Percentiles rank a stretch among this genome's conserved stretches.
Conservation (phyloP, 2,888 invertebrate species). For the Therioaphis trifolii region DNA sequence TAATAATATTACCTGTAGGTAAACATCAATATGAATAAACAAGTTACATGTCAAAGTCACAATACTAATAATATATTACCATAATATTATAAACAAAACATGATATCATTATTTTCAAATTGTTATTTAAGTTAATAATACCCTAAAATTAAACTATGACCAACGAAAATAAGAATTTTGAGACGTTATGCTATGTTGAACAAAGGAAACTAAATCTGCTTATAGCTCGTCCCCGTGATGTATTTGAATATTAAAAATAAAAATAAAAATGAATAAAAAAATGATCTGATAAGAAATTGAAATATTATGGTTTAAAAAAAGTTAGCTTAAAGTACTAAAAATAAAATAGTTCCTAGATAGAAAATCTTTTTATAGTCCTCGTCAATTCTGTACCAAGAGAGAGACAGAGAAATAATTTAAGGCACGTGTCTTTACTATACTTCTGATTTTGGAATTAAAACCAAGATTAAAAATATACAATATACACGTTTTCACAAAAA, state of each 20-base stretch:
- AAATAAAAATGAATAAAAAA: neutral
- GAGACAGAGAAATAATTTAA: no score
- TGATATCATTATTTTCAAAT: neutral
- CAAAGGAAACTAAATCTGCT: neutral
- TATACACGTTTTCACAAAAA: no score
- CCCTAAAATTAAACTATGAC: slow-evolving; percentile 1
- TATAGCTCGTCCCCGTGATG: neutral
- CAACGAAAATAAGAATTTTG: neutral
- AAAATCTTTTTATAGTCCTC: no score
- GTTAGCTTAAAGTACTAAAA: neutral
- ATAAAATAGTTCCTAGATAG: no score
- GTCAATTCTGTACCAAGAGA: no score
- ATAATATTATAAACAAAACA: neutral
- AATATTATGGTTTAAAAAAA: no score
- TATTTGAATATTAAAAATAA: neutral
- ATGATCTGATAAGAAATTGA: neutral
- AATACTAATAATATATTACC: neutral
- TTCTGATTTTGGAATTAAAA: no score
- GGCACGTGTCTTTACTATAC: no score
- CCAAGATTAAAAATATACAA: no score
- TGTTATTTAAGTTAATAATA: neutral
- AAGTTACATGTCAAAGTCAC: no score
- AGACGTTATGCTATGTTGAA: neutral
- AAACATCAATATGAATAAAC: no score
- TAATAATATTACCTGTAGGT: no score